Evolutionary conservation across 92 coral and sea anemone species (phyloP).

Genomic region (Diadumene lineata): DNA sequence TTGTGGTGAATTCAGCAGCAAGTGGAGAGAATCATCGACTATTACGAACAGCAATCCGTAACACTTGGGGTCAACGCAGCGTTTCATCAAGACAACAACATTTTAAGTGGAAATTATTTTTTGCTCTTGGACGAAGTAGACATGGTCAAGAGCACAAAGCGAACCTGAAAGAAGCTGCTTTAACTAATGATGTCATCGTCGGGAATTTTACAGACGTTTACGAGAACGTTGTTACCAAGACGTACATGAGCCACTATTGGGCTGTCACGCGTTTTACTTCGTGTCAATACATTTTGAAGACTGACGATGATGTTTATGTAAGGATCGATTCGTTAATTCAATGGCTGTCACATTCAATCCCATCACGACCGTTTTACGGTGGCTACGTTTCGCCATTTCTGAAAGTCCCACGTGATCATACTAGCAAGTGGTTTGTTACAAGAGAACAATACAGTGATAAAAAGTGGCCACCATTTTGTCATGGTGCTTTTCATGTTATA

Average conservation of each 20-base stretch:
- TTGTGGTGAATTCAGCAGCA: not conserved
- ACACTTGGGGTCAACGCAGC: not conserved
- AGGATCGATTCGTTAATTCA: not conserved
- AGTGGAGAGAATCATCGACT: not conserved
- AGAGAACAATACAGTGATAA: not conserved
- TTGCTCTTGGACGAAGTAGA: not conserved
- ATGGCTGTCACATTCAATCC: not conserved
- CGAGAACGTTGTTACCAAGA: not conserved
- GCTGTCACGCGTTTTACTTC: not conserved
- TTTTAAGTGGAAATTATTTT: not conserved
- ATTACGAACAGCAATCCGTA: not conserved
- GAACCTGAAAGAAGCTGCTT: not conserved
- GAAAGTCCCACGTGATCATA: not conserved
- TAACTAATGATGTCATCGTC: not conserved
- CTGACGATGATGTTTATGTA: not conserved
- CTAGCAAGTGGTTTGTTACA: not conserved
- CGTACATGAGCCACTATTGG: not conserved
- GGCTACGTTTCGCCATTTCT: not conserved
- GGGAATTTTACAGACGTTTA: not conserved
- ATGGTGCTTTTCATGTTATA: not conserved
- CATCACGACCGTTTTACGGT: not conserved
- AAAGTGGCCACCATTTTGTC: not conserved
- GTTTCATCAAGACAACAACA: not conserved
- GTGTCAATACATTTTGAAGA: not conserved
- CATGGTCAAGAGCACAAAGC: not conserved